Base-by-base conservation (phyloP, 2,888 invertebrate species). In the Eucera pruinosa region DNA sequence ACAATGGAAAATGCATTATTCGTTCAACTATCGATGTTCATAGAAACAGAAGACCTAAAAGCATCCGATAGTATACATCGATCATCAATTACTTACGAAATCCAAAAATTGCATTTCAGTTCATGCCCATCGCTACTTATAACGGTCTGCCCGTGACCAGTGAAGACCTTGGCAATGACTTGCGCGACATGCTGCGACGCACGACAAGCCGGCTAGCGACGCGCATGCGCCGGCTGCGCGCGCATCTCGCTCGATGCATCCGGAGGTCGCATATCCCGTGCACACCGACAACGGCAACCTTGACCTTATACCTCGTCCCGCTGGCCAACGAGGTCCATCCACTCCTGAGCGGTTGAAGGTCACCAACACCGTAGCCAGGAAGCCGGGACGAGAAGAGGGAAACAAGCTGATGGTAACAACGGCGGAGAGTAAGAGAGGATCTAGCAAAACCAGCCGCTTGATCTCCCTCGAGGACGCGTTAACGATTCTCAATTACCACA, bases 141-240 rank as follows among this genome's bases (percentile, higher is more conserved):
- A 86, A 85, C 85, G 84, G 79, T 78, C 87, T 87, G 89, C 90
- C 90, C 90, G 89, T 90, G 90, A 90, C 90, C 90, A 89, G 83
- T 66, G 74, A 80, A 77, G 88, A 89, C 90, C 90, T 90, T 90
- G 90, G 88, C 90, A 88, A 86, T 90, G 90, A 90, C 89, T 89
- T 75, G 77, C 58, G 60, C 81, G 71, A 72, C 67, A 74, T 68
- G 67, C 50, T 80, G 71, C 74, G 70, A 74, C 79, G 75, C 60
- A 70, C 69, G 61, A 48, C 57, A 74, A 62, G 66, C 72, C 80
- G 83, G 36, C 73, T 84, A 84, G 82, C 82, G 83, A 66, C 83
- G 89, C 90, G 89, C 89, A 89, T 80, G 87, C 65, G 78, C 25
- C 41, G 3, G 27, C 18, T 68, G 78, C 87, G 87, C 87, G 85